phyloP scores from a whole-genome alignment of 2,888 invertebrate species.

The Axea sp. region DNA sequence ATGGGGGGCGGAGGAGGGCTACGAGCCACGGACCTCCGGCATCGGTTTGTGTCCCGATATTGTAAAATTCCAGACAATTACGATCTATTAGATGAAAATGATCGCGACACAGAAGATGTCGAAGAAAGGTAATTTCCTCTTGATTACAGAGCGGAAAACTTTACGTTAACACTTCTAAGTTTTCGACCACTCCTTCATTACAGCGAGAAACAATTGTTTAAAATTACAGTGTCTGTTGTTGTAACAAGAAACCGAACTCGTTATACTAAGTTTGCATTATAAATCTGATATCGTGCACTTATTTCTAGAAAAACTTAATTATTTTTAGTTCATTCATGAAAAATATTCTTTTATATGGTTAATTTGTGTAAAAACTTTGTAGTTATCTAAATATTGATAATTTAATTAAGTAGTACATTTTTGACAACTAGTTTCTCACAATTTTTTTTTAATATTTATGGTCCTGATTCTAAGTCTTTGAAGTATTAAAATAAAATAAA shows the following conservation, averaged over 20 bases:
- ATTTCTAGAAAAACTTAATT: too few species aligned
- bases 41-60: constrained; percentile 74
- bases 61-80: constrained; percentile 67
- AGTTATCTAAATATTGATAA: too few species aligned
- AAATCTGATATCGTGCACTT: constrained; percentile 11
- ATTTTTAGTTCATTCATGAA: too few species aligned
- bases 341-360: too few species aligned
- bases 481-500: too few species aligned
- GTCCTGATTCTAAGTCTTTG: too few species aligned
- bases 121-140: constrained; percentile 68
- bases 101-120: constrained; percentile 61
- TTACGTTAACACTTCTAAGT: constrained; percentile 19
- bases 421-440: too few species aligned
- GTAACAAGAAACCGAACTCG: constrained; percentile 20
- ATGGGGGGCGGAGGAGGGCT: constrained; percentile 80
- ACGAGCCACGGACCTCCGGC: constrained; percentile 79
- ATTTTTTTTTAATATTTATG: too few species aligned
- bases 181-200: constrained; percentile 15
- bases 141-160: constrained; percentile 42
- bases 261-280: constrained; percentile 17
- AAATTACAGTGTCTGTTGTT: constrained; percentile 12
- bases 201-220: constrained; percentile 12
- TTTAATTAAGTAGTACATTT: too few species aligned
- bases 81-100: constrained; percentile 67
- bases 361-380: too few species aligned